These are phyloP conservation scores for Leptarthrus brevirostris DNA, from an alignment of 2,888 invertebrate species.

Conservation along the genomic window DNA sequence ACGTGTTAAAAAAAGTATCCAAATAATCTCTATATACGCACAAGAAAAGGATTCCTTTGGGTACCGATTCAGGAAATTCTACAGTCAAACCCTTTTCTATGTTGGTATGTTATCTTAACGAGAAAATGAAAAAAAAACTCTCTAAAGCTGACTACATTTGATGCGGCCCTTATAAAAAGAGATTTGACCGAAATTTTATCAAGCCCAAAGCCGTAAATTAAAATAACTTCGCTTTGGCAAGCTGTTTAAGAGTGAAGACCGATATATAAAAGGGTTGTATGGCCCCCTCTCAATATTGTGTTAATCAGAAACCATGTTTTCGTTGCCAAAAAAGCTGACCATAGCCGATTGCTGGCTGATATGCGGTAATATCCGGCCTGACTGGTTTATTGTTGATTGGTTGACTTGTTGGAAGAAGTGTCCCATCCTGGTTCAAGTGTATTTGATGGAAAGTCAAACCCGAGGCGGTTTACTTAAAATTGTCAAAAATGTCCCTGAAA, in stretches of 20 bases:
- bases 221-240: neutral
- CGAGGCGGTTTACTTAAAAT: neutral
- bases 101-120: neutral
- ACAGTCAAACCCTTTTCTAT: constrained; percentile 3
- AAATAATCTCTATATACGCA: constrained; percentile 32
- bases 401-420: too few relatives aligned
- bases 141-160: too few relatives aligned
- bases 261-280: too few relatives aligned
- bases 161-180: too few relatives aligned
- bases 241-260: too few relatives aligned
- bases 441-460: neutral
- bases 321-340: neutral
- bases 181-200: neutral
- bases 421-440: neutral
- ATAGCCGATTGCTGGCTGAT: neutral
- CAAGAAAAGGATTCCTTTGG: neutral
- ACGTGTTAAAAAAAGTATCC: constrained; percentile 19
- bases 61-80: constrained; percentile 10
- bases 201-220: neutral
- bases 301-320: neutral
- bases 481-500: neutral
- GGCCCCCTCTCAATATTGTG: neutral
- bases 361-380: too few relatives aligned
- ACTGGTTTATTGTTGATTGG: too few relatives aligned
- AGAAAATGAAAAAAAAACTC: neutral